Evolutionary conservation across 1,140 invertebrate species (phyloP).

Genomic region (Frieseomelitta varia): DNA sequence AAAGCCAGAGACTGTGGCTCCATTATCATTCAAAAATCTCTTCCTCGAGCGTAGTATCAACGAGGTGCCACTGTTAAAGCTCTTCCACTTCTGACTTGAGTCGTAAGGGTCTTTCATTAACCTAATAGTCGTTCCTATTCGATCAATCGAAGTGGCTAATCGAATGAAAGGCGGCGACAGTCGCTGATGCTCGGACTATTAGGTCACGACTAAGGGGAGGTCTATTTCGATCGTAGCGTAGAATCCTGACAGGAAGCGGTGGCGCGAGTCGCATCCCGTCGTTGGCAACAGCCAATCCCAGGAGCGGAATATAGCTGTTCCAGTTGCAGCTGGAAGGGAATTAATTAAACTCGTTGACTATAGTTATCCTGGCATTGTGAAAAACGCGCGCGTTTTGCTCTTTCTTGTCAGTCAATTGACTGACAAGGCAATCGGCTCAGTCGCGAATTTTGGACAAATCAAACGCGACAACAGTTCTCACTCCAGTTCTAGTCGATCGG

Average conservation of each 20-base stretch:
- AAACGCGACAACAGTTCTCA: slow-evolving; percentile 25
- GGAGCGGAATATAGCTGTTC: slow-evolving; percentile 11
- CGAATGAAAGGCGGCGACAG: slow-evolving; percentile 16
- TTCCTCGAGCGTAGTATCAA: too few species aligned
- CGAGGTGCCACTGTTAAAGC: background rate
- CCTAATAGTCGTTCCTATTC: background rate
- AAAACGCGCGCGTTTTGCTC: background rate
- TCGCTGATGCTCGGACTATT: background rate
- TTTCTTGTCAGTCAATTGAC: background rate
- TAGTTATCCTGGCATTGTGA: background rate
- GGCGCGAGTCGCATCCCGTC: slow-evolving; percentile 41
- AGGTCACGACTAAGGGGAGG: background rate
- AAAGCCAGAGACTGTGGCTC: too few species aligned
- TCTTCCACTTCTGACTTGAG: background rate
- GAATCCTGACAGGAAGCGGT: slow-evolving; percentile 34
- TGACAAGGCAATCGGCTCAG: slow-evolving; percentile 4
- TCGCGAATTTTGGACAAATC: background rate
- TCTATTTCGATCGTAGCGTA: background rate
- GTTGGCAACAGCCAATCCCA: slow-evolving; percentile 3
- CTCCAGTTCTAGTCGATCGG: background rate
- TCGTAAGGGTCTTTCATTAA: background rate
- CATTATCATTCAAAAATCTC: too few species aligned
- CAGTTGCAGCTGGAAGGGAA: slow-evolving; percentile 19
- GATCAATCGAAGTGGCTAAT: slow-evolving; percentile 14
- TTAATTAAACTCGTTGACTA: slow-evolving; percentile 42